Percentiles rank a stretch among this genome's conserved stretches.
These are phyloP conservation scores for Acanthosepion pharaonis DNA, from an alignment of 2,888 invertebrate genomes.

Conservation along the genomic window DNA sequence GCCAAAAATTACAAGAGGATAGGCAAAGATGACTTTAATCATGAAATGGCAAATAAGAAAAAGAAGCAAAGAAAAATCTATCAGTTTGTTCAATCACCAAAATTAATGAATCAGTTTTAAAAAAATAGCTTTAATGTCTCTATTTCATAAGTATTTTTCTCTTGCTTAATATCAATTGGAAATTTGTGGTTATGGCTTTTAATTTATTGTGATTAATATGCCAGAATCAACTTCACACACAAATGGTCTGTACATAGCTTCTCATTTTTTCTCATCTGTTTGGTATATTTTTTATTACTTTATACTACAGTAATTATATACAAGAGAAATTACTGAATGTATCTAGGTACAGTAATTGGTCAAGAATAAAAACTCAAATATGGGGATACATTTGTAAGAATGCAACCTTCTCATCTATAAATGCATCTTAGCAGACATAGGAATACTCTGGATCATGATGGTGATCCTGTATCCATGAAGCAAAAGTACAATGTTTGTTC, in stretches of 20 bases:
- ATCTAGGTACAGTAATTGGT: no score
- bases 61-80: background rate
- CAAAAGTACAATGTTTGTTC: no score
- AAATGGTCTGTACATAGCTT: background rate
- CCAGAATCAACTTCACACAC: background rate
- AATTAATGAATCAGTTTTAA: constrained; percentile 33
- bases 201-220: constrained; percentile 16
- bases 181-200: background rate
- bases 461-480: no score
- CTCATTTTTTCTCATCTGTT: background rate
- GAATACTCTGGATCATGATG: no score
- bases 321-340: no score
- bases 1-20: background rate
- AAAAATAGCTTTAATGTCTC: background rate
- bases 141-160: constrained; percentile 13
- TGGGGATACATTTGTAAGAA: no score
- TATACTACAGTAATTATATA: no score
- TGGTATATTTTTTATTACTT: background rate
- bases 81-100: background rate
- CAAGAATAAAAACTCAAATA: no score
- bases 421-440: no score
- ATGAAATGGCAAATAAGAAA: background rate
- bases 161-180: background rate
- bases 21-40: background rate
- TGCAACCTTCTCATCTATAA: no score